Base-by-base conservation (phyloP, 2,797 vertebrate genomes). In the Paratrypauchen microcephalus region DNA sequence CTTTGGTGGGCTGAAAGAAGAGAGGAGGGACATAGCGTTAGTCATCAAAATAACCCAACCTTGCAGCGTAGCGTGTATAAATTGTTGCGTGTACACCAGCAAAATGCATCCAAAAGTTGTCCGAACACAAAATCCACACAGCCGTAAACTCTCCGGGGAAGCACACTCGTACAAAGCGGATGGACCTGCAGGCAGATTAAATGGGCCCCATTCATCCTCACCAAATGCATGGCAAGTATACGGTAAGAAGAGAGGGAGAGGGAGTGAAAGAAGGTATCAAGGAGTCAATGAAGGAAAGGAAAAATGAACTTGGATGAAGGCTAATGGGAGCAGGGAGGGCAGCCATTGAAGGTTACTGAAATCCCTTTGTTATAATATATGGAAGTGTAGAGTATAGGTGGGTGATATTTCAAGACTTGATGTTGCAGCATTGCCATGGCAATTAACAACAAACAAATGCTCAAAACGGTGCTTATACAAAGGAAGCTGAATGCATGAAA, bases 1-100 rank as follows among this genome's bases (percentile, higher is more conserved):
- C 74, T 95, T 97, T 59, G 95, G 94, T 7, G 92, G 94, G 73
- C 95, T 96, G 82, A 59, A 91, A 64, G 3, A 5, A 75, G 2
- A 71, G 12, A 63, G 57, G 77, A 30, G 48, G 1, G 65, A 26
- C 66, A 9, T 18, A 41, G 36, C 4, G 2, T 67, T 67, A 56
- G 54, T 39, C 54, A 28, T 16, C 18, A 36, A 56, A 56, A 56
- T 41, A 63, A 0, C 59, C 18, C 13, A 48, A 9, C 56, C 26
- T 65, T 50, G 47, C 63, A 30, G 26, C 8, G 2, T 65, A 13
- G 26, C 54, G 52, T 26, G 57, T 57, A 18, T 36, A 59, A 19
- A 60, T 6, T 59, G 56, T 47, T 48, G 18, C 52, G 54, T 66
- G 52, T 58, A 76, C 28, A 6, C 50, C 45, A 64, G 70, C 66